phyloP scores from a whole-genome alignment of 2,888 invertebrate genomes.

The Volucella inflata region DNA sequence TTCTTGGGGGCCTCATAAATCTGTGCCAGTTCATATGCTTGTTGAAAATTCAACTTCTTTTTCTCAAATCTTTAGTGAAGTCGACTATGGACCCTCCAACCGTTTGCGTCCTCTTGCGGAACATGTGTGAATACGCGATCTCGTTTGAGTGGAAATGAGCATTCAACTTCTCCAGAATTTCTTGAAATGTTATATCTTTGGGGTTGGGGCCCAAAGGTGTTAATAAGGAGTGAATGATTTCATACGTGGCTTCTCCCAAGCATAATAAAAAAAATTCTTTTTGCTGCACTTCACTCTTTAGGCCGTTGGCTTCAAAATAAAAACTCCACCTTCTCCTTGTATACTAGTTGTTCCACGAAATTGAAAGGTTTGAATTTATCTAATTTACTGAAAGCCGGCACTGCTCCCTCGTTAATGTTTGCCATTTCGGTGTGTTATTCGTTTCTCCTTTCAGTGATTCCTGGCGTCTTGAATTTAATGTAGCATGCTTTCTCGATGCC shows the following conservation, averaged over 20 bases:
- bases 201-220: conserved; percentile 8
- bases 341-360: too few relatives aligned
- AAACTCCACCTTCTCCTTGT: too few relatives aligned
- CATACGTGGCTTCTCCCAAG: conserved; percentile 27
- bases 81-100: conserved; percentile 25
- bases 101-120: conserved; percentile 29
- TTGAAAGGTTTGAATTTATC: too few relatives aligned
- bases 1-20: not conserved
- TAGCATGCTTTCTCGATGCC: too few relatives aligned
- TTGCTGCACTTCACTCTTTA: conserved; percentile 5
- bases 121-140: conserved; percentile 9
- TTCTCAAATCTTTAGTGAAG: conserved; percentile 25
- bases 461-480: too few relatives aligned
- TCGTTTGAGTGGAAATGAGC: conserved; percentile 36
- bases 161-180: conserved; percentile 30
- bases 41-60: not conserved
- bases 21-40: conserved; percentile 30
- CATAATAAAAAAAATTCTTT: conserved; percentile 33
- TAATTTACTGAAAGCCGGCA: too few relatives aligned
- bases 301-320: conserved; percentile 14
- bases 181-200: conserved; percentile 34
- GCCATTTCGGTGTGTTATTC: too few relatives aligned
- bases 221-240: conserved; percentile 22
- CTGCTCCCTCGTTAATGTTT: too few relatives aligned
- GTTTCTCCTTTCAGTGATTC: too few relatives aligned